phyloP scores from a whole-genome alignment of 2,888 invertebrate genomes.

The Parnassius apollo region DNA sequence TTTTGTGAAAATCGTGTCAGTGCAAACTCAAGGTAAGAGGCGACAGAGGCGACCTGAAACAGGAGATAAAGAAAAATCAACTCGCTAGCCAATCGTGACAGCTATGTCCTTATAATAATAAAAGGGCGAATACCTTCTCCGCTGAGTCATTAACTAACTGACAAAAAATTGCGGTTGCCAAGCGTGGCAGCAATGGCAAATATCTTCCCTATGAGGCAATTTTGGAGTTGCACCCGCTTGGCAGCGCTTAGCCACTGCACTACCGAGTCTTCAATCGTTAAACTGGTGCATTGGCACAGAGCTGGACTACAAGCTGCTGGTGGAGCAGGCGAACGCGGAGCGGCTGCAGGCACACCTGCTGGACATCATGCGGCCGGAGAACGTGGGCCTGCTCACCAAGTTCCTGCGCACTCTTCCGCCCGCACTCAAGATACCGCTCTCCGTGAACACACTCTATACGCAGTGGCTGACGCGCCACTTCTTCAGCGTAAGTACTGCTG shows the following conservation, averaged over 20 bases:
- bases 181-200: too few relatives aligned
- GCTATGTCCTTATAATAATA: too few relatives aligned
- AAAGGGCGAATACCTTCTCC: too few relatives aligned
- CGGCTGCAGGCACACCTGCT: constrained; percentile 51
- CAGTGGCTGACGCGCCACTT: constrained; percentile 70
- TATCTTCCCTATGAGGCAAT: neutral
- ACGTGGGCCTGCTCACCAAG: constrained; percentile 61
- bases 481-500: constrained; percentile 59
- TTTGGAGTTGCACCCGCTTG: neutral
- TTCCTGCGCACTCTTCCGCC: constrained; percentile 66
- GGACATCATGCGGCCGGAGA: constrained; percentile 55
- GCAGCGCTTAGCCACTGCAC: neutral
- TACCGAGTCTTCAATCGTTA: neutral
- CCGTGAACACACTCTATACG: constrained; percentile 57
- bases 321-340: constrained; percentile 49
- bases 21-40: too few relatives aligned
- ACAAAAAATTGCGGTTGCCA: too few relatives aligned
- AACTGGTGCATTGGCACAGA: constrained; percentile 40
- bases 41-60: neutral
- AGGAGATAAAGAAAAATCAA: neutral
- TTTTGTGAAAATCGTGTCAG: too few relatives aligned
- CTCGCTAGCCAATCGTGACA: neutral
- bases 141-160: too few relatives aligned
- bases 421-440: constrained; percentile 47
- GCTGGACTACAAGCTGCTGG: constrained; percentile 76